phyloP scores from a whole-genome alignment of 2,113 vertebrate species.

The Mormyrus iriodes region DNA sequence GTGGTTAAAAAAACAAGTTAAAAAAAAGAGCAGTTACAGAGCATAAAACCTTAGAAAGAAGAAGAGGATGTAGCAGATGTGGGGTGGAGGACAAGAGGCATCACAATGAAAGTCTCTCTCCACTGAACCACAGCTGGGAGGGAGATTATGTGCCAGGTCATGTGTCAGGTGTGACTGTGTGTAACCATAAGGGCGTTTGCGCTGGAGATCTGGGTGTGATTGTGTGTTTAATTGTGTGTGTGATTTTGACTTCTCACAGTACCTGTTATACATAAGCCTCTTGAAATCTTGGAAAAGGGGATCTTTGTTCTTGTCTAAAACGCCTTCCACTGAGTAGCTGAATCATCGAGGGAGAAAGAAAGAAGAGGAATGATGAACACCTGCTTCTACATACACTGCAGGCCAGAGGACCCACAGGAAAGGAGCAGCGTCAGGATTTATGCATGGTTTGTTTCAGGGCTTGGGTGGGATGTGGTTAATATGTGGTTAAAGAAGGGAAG shows the following conservation, averaged over 20 bases:
- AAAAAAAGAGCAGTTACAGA: background rate
- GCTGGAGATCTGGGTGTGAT: background rate
- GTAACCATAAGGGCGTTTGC: background rate
- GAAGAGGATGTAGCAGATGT: background rate
- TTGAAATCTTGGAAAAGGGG: conserved; percentile 92
- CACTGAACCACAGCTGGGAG: background rate
- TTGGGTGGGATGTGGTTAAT: background rate
- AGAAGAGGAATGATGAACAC: background rate
- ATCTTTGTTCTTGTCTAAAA: conserved; percentile 92
- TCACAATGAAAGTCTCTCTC: background rate
- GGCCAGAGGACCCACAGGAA: background rate
- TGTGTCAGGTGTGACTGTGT: background rate
- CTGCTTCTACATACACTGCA: background rate
- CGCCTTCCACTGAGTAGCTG: conserved; percentile 87
- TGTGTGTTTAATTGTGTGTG: background rate
- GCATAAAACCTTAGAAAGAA: background rate
- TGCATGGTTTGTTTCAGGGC: background rate
- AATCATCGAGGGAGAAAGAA: conserved; percentile 8
- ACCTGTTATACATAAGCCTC: conserved; percentile 88
- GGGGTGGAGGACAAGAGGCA: background rate
- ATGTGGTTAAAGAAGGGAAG: background rate
- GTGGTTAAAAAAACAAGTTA: background rate
- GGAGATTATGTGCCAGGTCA: background rate
- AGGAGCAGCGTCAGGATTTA: background rate
- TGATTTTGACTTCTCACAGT: background rate